Evolutionary conservation across 2,113 vertebrate species (phyloP), one percentile per base, ranked within the genome.

Genomic region (Oreochromis aureus): DNA sequence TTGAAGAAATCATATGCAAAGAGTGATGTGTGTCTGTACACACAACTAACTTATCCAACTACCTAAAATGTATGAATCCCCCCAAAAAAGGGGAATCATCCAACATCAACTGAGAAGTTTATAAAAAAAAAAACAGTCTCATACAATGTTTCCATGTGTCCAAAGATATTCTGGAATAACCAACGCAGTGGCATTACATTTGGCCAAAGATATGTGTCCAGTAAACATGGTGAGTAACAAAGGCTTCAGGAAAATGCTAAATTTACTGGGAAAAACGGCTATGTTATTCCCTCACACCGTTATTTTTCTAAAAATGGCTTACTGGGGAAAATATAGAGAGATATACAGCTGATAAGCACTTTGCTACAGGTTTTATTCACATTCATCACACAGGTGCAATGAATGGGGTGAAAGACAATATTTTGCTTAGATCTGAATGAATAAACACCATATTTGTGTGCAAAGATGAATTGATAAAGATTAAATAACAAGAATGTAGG

Each of bases 321-420:
- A 10, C 1, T 1, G n/a, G 12, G n/a, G n/a, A 4, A 27, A 27
- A 27, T 0, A 15, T 9, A 41, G 6, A 69, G 18, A 7, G 34
- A 41, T 10, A 27, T 7, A 71, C 8, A 73, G 5, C 41, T 27
- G 39, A 10, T 2, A 24, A 10, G 36, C 13, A 71, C 39, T 71
- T 71, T 16, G 13, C n/a, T 71, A 16, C 22, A 44, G 22, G 15
- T 73, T 73, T 7, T 73, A 73, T 73, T 46, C 22, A 1, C 22
- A 73, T 46, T 10, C 5, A 27, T 73, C 69, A 18, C 15, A 46
- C 41, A 27, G 22, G 22, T 46, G 15, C 8, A 7, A 73, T 18
- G 13, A 73, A 2, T 18, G 41, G 22, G 27, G 22, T 27, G 22
- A 73, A 46, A 7, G 63, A 41, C 36, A 15, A 22, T 69, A 69